Conservation (phyloP, 2,888 invertebrate genomes). For the Margaritifera margaritifera region DNA sequence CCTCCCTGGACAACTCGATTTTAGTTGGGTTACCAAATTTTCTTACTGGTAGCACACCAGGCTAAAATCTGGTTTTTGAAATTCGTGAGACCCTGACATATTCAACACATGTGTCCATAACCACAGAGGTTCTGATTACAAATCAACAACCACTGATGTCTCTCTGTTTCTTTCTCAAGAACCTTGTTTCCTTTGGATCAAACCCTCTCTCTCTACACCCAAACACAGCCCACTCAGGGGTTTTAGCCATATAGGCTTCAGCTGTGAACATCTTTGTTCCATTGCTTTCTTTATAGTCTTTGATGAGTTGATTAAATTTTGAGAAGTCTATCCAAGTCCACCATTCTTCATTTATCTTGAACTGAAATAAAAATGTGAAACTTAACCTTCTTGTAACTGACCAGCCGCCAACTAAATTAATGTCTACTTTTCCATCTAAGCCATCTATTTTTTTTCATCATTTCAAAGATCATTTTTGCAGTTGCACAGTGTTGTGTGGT, state of each 20-base stretch:
- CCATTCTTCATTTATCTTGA: constrained; percentile 75
- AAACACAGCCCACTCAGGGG: constrained; percentile 77
- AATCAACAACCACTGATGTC: constrained; percentile 57
- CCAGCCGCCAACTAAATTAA: too few species aligned
- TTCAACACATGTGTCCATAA: too few species aligned
- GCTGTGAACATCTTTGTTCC: constrained; percentile 74
- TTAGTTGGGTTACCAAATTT: too few species aligned
- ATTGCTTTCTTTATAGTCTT: constrained; percentile 68
- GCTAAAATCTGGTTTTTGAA: too few species aligned
- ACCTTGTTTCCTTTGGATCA: constrained; percentile 76
- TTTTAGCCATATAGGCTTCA: constrained; percentile 75
- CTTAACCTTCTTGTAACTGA: too few species aligned
- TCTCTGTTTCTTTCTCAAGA: constrained; percentile 68
- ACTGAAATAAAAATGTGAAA: constrained; percentile 66
- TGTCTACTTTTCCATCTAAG: too few species aligned
- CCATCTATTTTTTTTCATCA: too few species aligned
- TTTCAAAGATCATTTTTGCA: too few species aligned
- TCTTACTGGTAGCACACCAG: too few species aligned
- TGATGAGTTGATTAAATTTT: constrained; percentile 74
- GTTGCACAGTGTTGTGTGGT: too few species aligned
- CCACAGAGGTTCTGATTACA: not conserved
- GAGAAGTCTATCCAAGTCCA: constrained; percentile 78
- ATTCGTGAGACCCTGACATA: too few species aligned
- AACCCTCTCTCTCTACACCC: constrained; percentile 76
- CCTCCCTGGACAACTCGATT: too few species aligned